Evolutionary conservation across 2,888 invertebrate species (phyloP).

Genomic region (Synergus laeviventris): DNA sequence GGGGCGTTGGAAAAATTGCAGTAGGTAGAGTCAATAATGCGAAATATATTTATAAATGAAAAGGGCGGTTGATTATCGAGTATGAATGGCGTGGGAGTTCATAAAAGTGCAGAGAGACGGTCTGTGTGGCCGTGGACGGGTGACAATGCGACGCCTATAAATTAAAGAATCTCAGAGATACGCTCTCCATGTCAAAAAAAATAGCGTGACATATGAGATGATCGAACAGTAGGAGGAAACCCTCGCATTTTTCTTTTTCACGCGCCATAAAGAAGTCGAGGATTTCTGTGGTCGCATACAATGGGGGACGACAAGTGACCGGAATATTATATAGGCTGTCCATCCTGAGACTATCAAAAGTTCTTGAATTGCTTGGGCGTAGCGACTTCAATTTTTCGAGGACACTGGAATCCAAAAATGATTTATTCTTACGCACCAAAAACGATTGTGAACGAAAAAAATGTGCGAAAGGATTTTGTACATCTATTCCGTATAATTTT

Average conservation of each 20-base stretch:
- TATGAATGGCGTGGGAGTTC: conserved; percentile 63
- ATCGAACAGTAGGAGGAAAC: conserved; percentile 62
- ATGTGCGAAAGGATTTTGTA: neutral
- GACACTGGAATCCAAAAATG: conserved; percentile 6
- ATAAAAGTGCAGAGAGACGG: conserved; percentile 60
- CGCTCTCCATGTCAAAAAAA: conserved; percentile 59
- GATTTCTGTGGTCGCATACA: conserved; percentile 46
- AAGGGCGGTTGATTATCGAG: conserved; percentile 53
- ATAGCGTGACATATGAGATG: conserved; percentile 63
- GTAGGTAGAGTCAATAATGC: conserved; percentile 11
- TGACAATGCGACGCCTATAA: conserved; percentile 65
- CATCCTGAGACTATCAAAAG: conserved; percentile 27
- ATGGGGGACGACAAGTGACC: conserved; percentile 66
- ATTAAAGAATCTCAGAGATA: conserved; percentile 61
- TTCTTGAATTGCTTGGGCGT: conserved; percentile 28
- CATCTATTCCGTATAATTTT: neutral
- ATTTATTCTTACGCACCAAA: conserved; percentile 5
- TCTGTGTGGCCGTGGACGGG: conserved; percentile 63
- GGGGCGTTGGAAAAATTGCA: conserved; percentile 25
- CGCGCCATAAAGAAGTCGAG: conserved; percentile 45
- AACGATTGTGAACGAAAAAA: conserved; percentile 8
- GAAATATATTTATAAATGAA: conserved; percentile 38
- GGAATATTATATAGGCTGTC: conserved; percentile 57
- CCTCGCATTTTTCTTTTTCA: conserved; percentile 46
- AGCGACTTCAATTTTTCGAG: neutral